Evolutionary conservation across 2,113 vertebrate genomes (phyloP), one percentile per base, ranked within the genome.

Genomic region (Steatornis caripensis): DNA sequence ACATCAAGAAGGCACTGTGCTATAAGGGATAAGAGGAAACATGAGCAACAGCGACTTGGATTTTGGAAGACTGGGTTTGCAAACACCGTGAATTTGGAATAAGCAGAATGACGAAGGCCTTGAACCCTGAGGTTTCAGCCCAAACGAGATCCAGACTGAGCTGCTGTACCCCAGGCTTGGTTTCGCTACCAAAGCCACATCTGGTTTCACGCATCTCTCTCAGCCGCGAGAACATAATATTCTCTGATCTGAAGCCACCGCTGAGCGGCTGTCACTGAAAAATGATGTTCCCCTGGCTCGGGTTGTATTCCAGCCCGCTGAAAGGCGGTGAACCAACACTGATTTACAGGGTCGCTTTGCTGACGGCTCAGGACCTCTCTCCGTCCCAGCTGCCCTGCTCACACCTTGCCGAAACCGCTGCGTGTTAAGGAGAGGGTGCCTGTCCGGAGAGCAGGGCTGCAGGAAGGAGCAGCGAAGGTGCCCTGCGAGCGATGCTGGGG

Each of bases 31-130:
- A 11, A 34, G 19, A 41, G 24, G 41, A 15, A 76, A 17, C 11
- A 9, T 8, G 53, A 64, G 48, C 75, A n/a, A 8, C 29, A 6
- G 9, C 12, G 2, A 7, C 64, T 4, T 9, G 60, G 76, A 1
- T 5, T n/a, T 17, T 6, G 86, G 34, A 20, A 29, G 69, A 11
- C 0, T 0, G 8, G 19, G 27, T 34, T 26, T 37, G 16, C 43
- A 32, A 22, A 17, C 11, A 1, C 11, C 5, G 0, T 1, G 30
- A 15, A 6, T 15, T 27, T 8, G 15, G 68, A 48, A 19, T 1
- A 8, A 32, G 45, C 69, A 41, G 62, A 7, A 39, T 2, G 7
- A 54, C 2, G 1, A 37, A 49, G n/a, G 10, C 17, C 76, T 45
- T 15, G 32, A 61, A 5, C 19, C 29, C 11, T 1, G 10, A 8